Base-by-base conservation (phyloP, 2,888 invertebrate genomes). In the Drosophila anomalata region DNA sequence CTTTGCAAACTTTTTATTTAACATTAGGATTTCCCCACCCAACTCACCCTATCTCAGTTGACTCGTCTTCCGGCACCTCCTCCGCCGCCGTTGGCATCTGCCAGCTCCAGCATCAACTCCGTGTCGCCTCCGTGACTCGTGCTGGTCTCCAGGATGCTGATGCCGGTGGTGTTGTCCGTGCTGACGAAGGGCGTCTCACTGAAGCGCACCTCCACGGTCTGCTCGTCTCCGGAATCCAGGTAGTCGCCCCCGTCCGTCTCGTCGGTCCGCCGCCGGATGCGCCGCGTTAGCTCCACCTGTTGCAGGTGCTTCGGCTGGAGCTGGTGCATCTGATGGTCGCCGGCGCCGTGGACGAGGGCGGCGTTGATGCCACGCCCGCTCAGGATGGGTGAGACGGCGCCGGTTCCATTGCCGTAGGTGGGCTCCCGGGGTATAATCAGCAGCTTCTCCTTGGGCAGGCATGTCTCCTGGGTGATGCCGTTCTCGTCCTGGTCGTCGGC, bases 121-220 rank as follows among this genome's bases (percentile, higher is more conserved):
- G 75, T 56, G 24, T 80, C 84, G 22, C 4, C 22, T 24, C 3
- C 22, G 39, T 78, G 77, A 20, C 53, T 71, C 8, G 61, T 56
- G 52, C 73, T 89, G 31, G 86, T 80, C 60, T 91, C 91, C 61
- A 91, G 66, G 56, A 85, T 78, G 59, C 90, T 90, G 48, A 87
- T 83, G 33, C 84, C 89, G 11, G 91, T 91, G 33, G 90, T 85
- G 57, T 90, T 91, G 53, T 91, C 91, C 24, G 91, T 90, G 72
- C 91, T 91, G 57, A 90, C 89, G 33, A 91, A 91, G 0, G 90
- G 91, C 2, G 91, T 91, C 60, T 91, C 91, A 24, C 79, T 88
- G 73, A 91, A 90, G 53, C 90, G 89, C 77, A 91, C 89, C 73
- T 91, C 91, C 0, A 90, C 86, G 1, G 91, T 90, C 44, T 90